Evolutionary conservation across 2,888 invertebrate species (phyloP), one percentile per base, ranked within the genome.

Genomic region (Pheosia tremula): DNA sequence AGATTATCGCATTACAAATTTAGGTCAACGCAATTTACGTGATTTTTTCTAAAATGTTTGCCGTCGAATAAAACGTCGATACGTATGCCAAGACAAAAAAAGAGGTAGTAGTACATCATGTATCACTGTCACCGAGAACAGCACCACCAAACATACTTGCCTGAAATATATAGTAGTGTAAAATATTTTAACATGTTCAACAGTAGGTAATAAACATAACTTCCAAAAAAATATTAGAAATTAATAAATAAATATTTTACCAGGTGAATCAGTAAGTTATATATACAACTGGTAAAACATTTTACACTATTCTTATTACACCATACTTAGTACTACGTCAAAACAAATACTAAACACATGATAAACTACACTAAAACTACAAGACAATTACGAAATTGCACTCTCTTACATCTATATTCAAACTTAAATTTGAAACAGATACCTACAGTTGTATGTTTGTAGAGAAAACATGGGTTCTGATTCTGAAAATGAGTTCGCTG

Each of bases 11-110:
- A 68, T 75, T 78, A 75, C 61, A 74, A 66, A 84, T 84, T 71
- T 85, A 74, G 85, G 85, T 85, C 87, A 84, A 75, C 74, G 75
- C 75, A 59, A 64, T 62, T 38, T 59, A 41, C 59, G 62, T 74
- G 72, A 71, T 74, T 78, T 63, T 82, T 76, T 77, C 70, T 68
- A 58, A 38, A 56, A 41, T 58, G 74, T 76, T 66, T 70, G 74
- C 76, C 78, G 78, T 77, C 63, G 60, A 36, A 61, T 9, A 13
- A 64, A 71, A 65, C 72, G 70, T 69, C 74, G 75, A 74, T 71
- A 64, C 74, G 75, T 71, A 74, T 87, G 88, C 86, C 86, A 89
- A 90, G 78, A 72, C 78, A 71, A 75, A 79, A 79, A 81, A 77
- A 77, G 69, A 72, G 67, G 70, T 24, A 24, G 84, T 85, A 83